Evolutionary conservation across 2,888 invertebrate species (phyloP).

Genomic region (Helicoverpa assulta): DNA sequence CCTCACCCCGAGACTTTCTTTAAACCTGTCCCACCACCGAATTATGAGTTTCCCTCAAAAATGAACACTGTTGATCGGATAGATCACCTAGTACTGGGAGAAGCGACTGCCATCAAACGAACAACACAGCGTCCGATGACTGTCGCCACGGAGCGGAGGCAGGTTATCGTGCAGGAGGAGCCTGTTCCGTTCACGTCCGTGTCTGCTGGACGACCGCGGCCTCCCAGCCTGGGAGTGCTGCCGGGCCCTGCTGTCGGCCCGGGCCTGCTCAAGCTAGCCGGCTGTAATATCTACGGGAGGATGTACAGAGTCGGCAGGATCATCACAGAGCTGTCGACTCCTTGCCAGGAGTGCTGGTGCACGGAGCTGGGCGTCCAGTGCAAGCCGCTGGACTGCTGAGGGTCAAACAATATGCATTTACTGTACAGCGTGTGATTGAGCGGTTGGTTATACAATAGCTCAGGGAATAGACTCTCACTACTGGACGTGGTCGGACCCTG

Average conservation of each 20-base stretch:
- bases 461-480: slow-evolving; percentile 54
- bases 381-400: slow-evolving; percentile 80
- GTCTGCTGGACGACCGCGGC: slow-evolving; percentile 63
- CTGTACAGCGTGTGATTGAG: slow-evolving; percentile 67
- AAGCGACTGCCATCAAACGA: slow-evolving; percentile 81
- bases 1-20: slow-evolving; percentile 58
- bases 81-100: slow-evolving; percentile 85
- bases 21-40: slow-evolving; percentile 74
- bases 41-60: slow-evolving; percentile 70
- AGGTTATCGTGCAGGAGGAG: slow-evolving; percentile 60
- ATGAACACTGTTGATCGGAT: slow-evolving; percentile 80
- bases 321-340: slow-evolving; percentile 95
- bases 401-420: slow-evolving; percentile 50
- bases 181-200: slow-evolving; percentile 58
- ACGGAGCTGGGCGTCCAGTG: slow-evolving; percentile 96
- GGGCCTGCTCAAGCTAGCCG: slow-evolving; percentile 94
- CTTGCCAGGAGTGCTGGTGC: slow-evolving; percentile 96
- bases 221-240: slow-evolving; percentile 62
- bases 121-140: slow-evolving; percentile 70
- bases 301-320: slow-evolving; percentile 96
- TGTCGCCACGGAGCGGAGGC: slow-evolving; percentile 49
- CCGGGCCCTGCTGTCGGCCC: slow-evolving; percentile 70
- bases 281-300: slow-evolving; percentile 97
- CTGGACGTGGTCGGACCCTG: slow-evolving; percentile 10
- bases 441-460: slow-evolving; percentile 47